Evolutionary conservation across 1,140 invertebrate genomes (phyloP).

Genomic region (Zaprionus davidi): DNA sequence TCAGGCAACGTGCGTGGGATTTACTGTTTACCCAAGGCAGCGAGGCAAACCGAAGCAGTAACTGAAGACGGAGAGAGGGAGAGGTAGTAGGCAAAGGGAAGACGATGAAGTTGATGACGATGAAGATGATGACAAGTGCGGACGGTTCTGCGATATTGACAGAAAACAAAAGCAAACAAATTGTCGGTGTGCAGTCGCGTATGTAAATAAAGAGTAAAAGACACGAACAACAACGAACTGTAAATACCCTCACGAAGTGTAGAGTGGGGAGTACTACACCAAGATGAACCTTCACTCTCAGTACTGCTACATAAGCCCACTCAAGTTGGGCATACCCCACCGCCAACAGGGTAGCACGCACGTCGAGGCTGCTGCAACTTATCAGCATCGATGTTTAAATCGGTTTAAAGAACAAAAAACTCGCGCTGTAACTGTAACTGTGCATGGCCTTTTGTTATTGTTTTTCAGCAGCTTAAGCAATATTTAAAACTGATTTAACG

Average conservation of each 20-base stretch:
- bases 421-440: constrained; percentile 45
- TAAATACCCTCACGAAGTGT: constrained; percentile 5
- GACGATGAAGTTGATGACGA: constrained; percentile 30
- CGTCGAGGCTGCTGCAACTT: constrained; percentile 24
- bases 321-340: neutral
- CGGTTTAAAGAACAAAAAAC: constrained; percentile 51
- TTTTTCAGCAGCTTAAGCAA: constrained; percentile 76
- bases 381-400: constrained; percentile 51
- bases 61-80: neutral
- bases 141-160: constrained; percentile 68
- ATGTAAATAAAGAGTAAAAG: constrained; percentile 66
- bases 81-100: no score
- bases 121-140: constrained; percentile 73
- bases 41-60: constrained; percentile 21
- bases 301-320: neutral
- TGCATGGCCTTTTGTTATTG: constrained; percentile 55
- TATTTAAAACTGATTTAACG: constrained; percentile 70
- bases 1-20: constrained; percentile 65
- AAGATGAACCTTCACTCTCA: neutral
- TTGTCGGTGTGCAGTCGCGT: constrained; percentile 69
- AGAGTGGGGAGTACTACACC: no score
- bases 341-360: constrained; percentile 1
- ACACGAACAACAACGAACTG: constrained; percentile 2
- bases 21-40: constrained; percentile 65
- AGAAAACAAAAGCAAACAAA: constrained; percentile 81